phyloP scores from a whole-genome alignment of 2,113 vertebrate species.

The Pipa parva region DNA sequence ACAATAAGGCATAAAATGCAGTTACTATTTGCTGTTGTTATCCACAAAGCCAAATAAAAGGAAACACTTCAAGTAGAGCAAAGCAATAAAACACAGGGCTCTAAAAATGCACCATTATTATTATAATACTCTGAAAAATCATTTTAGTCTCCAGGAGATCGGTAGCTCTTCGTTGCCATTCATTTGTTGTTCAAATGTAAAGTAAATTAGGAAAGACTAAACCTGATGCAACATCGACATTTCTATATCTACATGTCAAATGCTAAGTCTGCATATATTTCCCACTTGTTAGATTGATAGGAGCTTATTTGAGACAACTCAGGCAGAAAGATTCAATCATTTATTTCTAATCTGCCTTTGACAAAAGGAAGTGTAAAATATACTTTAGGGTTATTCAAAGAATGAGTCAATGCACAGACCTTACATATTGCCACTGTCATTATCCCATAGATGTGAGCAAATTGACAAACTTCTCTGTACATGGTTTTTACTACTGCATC shows the following conservation, averaged over 20 bases:
- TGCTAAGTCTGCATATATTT: background rate
- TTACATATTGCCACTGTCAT: too few relatives aligned
- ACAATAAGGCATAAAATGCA: slow-evolving; percentile 20
- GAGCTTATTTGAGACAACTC: background rate
- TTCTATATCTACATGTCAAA: slow-evolving; percentile 3
- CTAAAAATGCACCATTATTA: slow-evolving; percentile 4
- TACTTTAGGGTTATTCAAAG: too few relatives aligned
- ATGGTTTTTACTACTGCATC: too few relatives aligned
- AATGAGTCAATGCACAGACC: too few relatives aligned
- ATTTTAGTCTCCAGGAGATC: background rate
- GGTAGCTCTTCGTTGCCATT: background rate
- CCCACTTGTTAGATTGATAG: background rate
- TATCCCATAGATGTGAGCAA: too few relatives aligned
- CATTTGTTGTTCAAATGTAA: background rate
- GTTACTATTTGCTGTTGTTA: slow-evolving; percentile 5
- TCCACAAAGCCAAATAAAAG: slow-evolving; percentile 35
- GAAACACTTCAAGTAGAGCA: slow-evolving; percentile 7
- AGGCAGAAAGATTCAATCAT: background rate
- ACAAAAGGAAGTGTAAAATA: too few relatives aligned
- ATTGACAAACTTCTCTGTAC: too few relatives aligned
- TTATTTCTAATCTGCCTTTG: too few relatives aligned
- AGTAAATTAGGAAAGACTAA: background rate
- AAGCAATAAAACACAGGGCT: slow-evolving; percentile 5
- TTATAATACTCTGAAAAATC: background rate
- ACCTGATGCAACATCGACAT: background rate